Percentiles rank a stretch among this genome's conserved stretches.
These are phyloP conservation scores for Hofmannophila pseudospretella DNA, from an alignment of 2,888 invertebrate genomes.

Conservation along the genomic window DNA sequence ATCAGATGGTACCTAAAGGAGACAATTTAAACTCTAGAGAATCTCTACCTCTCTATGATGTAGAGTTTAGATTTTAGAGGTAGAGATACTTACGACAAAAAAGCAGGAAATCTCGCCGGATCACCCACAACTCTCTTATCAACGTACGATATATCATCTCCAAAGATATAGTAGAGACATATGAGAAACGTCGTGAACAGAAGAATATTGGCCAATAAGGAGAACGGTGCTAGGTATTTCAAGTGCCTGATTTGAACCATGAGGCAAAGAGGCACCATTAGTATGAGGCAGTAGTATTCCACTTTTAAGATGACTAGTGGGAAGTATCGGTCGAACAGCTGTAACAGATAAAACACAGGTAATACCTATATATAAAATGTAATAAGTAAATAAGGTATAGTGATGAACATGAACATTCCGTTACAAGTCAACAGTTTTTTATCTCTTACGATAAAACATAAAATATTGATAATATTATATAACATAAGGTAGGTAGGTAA, in stretches of 20 bases:
- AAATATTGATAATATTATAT: too few species aligned
- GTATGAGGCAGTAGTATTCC: slow-evolving; percentile 57
- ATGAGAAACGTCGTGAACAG: slow-evolving; percentile 87
- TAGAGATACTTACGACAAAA: slow-evolving; percentile 84
- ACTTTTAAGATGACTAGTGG: slow-evolving; percentile 40
- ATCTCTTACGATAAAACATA: too few species aligned
- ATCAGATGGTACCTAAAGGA: too few species aligned
- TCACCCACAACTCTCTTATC: slow-evolving; percentile 75
- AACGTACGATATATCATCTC: slow-evolving; percentile 51
- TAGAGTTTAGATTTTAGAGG: too few species aligned
- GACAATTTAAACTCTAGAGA: too few species aligned
- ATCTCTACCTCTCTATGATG: too few species aligned
- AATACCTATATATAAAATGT: neutral
- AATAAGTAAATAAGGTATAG: too few species aligned
- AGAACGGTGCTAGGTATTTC: slow-evolving; percentile 91
- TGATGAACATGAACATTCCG: too few species aligned
- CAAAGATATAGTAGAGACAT: slow-evolving; percentile 89
- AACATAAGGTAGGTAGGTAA: too few species aligned
- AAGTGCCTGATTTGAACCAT: slow-evolving; percentile 82
- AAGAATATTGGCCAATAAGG: slow-evolving; percentile 89
- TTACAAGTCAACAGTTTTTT: too few species aligned
- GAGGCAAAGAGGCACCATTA: slow-evolving; percentile 55
- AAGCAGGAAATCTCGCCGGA: slow-evolving; percentile 84
- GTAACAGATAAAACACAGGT: slow-evolving; percentile 23
- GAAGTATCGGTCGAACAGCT: slow-evolving; percentile 61